Evolutionary conservation across 2,113 vertebrate genomes (phyloP).

Genomic region (Amphilophus citrinellus): DNA sequence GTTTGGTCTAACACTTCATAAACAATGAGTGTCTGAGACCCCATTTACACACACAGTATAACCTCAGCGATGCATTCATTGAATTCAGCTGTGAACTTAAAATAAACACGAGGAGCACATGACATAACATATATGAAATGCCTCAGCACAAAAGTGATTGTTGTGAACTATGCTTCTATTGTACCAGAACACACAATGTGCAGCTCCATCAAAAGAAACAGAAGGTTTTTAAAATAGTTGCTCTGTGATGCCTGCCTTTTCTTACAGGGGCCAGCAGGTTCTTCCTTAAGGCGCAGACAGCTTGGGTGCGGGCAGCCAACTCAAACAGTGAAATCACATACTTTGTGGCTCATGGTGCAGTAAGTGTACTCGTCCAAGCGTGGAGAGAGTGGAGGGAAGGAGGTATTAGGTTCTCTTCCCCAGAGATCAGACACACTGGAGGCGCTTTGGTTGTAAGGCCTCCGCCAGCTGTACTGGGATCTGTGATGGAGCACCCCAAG

Average conservation of each 20-base stretch:
- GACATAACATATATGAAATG: conserved; percentile 31
- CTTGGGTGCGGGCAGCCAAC: conserved; percentile 67
- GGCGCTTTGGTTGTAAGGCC: conserved; percentile 29
- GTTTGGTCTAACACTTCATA: conserved; percentile 22
- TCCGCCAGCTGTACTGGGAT: conserved; percentile 40
- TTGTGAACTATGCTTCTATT: conserved; percentile 24
- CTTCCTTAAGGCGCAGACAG: conserved; percentile 47
- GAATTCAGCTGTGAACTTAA: conserved; percentile 41
- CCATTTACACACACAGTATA: conserved; percentile 3
- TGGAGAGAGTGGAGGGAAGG: conserved; percentile 46
- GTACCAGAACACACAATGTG: conserved; percentile 24
- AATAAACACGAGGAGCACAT: conserved; percentile 27
- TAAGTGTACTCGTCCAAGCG: conserved; percentile 54
- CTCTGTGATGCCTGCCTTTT: conserved; percentile 18
- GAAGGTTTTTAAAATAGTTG: conserved; percentile 21
- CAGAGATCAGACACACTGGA: conserved; percentile 56
- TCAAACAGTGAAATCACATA: conserved; percentile 76
- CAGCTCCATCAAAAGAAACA: conserved; percentile 10
- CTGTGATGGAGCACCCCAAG: conserved; percentile 17
- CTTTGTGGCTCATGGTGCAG: conserved; percentile 66
- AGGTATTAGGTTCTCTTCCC: conserved; percentile 60
- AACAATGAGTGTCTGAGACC: conserved; percentile 12
- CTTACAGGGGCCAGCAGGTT: conserved; percentile 36
- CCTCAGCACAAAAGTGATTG: conserved; percentile 17
- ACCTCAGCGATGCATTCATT: conserved; percentile 14